A percentile compares a stretch with the other conserved stretches of the same genome.
Conservation (phyloP, 2,113 vertebrate species). For the Lampris megalopsis region DNA sequence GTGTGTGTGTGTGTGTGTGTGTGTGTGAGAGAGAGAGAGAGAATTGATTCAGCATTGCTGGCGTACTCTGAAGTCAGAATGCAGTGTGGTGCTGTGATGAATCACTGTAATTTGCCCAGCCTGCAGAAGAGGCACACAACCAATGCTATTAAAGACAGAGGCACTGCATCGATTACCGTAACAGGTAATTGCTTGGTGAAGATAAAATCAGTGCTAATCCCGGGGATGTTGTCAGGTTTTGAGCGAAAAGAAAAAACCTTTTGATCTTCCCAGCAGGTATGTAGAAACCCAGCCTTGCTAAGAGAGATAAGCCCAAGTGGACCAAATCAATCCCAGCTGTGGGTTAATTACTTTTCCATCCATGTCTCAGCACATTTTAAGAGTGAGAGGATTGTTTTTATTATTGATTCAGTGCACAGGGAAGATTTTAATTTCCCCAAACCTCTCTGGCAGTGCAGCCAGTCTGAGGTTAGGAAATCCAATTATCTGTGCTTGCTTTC, state of each 20-base stretch:
- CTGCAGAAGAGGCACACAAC: conserved; percentile 55
- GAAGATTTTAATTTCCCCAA: conserved; percentile 69
- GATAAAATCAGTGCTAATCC: conserved; percentile 73
- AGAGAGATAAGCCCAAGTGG: conserved; percentile 67
- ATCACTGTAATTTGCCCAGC: conserved; percentile 70
- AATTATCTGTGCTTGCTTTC: conserved; percentile 51
- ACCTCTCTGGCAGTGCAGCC: conserved; percentile 42
- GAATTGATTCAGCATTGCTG: conserved; percentile 61
- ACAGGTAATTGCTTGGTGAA: conserved; percentile 71
- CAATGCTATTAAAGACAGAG: conserved; percentile 65
- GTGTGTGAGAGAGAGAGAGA: conserved; percentile 3
- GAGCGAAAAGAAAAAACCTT: conserved; percentile 55
- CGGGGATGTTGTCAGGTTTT: conserved; percentile 58
- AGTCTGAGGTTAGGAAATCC: conserved; percentile 62
- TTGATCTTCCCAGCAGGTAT: conserved; percentile 55
- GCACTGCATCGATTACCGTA: conserved; percentile 73
- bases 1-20: conserved; percentile 38
- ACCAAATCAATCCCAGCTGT: conserved; percentile 72
- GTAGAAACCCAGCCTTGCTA: conserved; percentile 60
- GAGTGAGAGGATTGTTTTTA: conserved; percentile 53
- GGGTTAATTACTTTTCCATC: conserved; percentile 76
- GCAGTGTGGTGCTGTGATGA: conserved; percentile 57
- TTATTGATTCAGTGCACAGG: conserved; percentile 68
- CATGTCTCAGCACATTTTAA: conserved; percentile 63
- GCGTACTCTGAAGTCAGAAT: conserved; percentile 23